phyloP scores from a whole-genome alignment of 2,113 vertebrate species.

The Xiphophorus maculatus region DNA sequence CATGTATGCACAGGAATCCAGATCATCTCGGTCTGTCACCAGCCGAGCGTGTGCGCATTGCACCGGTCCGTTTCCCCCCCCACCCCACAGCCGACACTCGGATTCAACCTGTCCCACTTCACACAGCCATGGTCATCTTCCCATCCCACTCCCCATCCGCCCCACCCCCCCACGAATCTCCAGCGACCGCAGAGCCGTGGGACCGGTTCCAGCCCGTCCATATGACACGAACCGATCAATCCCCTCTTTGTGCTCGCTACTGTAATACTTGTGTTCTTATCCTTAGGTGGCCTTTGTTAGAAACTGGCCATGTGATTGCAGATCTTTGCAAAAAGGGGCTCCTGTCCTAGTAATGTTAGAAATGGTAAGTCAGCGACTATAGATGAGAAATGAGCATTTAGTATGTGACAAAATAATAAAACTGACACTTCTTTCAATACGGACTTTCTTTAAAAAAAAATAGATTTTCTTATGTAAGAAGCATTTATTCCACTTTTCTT shows the following conservation, averaged over 20 bases:
- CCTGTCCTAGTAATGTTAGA: conserved; percentile 12
- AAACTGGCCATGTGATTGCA: conserved; percentile 58
- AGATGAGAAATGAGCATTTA: neutral
- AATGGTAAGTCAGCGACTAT: conserved; percentile 10
- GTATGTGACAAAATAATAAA: no score
- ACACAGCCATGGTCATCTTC: conserved; percentile 51
- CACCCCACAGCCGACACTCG: conserved; percentile 38
- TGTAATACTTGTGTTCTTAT: conserved; percentile 51
- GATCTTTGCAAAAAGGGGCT: conserved; percentile 29
- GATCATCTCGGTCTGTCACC: conserved; percentile 26
- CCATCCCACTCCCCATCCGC: conserved; percentile 4
- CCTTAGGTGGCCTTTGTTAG: conserved; percentile 70
- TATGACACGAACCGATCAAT: conserved; percentile 43
- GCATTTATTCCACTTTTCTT: conserved; percentile 24
- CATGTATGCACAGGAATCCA: conserved; percentile 30
- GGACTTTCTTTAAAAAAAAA: neutral
- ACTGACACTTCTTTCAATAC: neutral
- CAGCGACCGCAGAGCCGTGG: conserved; percentile 5
- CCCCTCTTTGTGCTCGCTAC: conserved; percentile 51
- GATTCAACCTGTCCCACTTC: conserved; percentile 54
- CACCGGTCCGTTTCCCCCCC: conserved; percentile 21
- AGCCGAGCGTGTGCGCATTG: conserved; percentile 58
- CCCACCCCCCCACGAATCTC: neutral
- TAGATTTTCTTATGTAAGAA: conserved; percentile 36
- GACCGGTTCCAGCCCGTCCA: conserved; percentile 29